Evolutionary conservation across 1,140 invertebrate genomes (phyloP).

Genomic region (honey bee (Apis mellifera)): DNA sequence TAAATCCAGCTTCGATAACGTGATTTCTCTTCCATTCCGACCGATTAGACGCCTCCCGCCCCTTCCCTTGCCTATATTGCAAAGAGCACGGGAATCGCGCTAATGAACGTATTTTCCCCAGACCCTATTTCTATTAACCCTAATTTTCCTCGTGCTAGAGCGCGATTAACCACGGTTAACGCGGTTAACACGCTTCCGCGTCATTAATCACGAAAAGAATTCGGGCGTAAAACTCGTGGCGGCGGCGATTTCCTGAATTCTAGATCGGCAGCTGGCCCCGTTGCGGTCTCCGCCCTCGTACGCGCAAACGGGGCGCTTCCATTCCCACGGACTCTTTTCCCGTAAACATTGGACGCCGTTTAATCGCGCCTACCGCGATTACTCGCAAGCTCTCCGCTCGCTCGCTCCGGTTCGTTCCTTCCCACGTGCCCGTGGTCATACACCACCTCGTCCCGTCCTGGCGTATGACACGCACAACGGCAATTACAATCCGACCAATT

Average conservation of each 20-base stretch:
- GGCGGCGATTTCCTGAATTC: constrained; percentile 71
- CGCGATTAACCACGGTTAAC: constrained; percentile 41
- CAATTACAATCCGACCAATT: constrained; percentile 80
- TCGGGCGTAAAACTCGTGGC: constrained; percentile 22
- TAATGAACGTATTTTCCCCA: constrained; percentile 23
- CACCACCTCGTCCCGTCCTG: constrained; percentile 46
- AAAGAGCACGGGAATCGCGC: neutral
- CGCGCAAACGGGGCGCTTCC: constrained; percentile 10
- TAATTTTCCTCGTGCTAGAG: constrained; percentile 24
- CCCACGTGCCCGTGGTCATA: constrained; percentile 28
- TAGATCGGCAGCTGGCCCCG: constrained; percentile 48
- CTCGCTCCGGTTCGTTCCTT: constrained; percentile 1
- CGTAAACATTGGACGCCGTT: constrained; percentile 54
- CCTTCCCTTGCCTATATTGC: too few relatives aligned
- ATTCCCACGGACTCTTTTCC: constrained; percentile 71
- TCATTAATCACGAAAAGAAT: constrained; percentile 68
- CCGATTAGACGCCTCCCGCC: neutral
- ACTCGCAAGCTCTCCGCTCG: constrained; percentile 3
- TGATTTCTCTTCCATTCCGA: neutral
- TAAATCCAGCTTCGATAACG: neutral
- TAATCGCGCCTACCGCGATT: constrained; percentile 45
- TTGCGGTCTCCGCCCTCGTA: constrained; percentile 11
- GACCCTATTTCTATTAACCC: neutral
- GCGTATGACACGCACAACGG: constrained; percentile 78
- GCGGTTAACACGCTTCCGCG: constrained; percentile 50